A percentile compares a stretch with the other conserved stretches of the same genome.
phyloP scores from a whole-genome alignment of 2,888 invertebrate genomes.

The Clitarchus hookeri region DNA sequence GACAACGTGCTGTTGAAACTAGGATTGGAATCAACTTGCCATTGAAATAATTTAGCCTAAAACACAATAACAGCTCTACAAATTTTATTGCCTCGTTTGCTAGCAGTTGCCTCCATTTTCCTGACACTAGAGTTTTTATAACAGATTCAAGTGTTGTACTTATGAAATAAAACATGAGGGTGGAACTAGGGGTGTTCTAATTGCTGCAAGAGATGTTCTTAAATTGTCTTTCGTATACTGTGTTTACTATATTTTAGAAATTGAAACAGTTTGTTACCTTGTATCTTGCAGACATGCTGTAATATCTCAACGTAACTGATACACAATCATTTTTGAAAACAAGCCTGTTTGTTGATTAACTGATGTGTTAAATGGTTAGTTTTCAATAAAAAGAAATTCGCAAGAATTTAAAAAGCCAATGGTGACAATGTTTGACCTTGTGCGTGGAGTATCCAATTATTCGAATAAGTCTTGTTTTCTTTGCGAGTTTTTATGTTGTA shows the following conservation, averaged over 20 bases:
- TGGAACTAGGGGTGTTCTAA: neutral
- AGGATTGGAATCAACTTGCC: neutral
- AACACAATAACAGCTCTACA: neutral
- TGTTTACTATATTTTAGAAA: neutral
- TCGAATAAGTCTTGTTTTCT: neutral
- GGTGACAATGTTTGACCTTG: neutral
- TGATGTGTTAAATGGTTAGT: neutral
- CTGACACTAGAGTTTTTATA: neutral
- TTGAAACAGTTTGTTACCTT: conserved; percentile 10
- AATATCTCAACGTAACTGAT: neutral
- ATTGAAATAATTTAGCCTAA: neutral
- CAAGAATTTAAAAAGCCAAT: neutral
- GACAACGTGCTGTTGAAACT: neutral
- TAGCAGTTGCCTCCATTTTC: neutral
- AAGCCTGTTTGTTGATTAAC: neutral
- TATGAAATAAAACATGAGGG: neutral
- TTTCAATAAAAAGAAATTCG: neutral
- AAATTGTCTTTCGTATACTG: neutral
- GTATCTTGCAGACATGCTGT: neutral
- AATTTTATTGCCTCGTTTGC: neutral
- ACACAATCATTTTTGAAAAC: conserved; percentile 4
- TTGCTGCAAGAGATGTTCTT: neutral
- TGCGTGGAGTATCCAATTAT: neutral
- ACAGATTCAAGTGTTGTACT: neutral
- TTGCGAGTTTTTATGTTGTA: conserved; percentile 1